A percentile compares a stretch with the other conserved stretches of the same genome.
Conservation (phyloP, 2,888 invertebrate genomes). For the Hartigia nigra region DNA sequence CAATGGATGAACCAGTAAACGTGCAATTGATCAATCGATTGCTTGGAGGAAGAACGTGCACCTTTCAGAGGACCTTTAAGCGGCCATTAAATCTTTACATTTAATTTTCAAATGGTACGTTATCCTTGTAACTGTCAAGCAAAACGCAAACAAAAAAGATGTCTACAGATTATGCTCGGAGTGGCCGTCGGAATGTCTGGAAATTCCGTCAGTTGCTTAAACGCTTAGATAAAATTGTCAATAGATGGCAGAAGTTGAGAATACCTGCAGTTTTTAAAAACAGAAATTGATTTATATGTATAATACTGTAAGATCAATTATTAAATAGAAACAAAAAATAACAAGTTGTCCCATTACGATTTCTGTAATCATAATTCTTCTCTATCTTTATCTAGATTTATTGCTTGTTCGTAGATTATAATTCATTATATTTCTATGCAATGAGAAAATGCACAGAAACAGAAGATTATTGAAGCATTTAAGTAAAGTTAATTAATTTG, state of each 20-base stretch:
- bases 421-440: no score
- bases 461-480: background rate
- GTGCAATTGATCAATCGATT: background rate
- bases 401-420: background rate
- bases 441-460: background rate
- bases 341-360: no score
- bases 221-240: background rate
- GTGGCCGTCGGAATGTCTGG: conserved; percentile 23
- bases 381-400: background rate
- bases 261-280: background rate
- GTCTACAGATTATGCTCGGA: background rate
- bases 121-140: conserved; percentile 52
- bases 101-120: conserved; percentile 54
- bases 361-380: background rate
- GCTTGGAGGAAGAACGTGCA: conserved; percentile 1
- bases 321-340: no score
- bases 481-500: background rate
- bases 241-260: background rate
- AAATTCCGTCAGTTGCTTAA: conserved; percentile 28
- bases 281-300: background rate
- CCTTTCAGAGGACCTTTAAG: conserved; percentile 27
- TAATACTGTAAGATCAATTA: background rate
- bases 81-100: conserved; percentile 44
- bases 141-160: conserved; percentile 43
- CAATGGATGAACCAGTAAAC: background rate